Conservation (phyloP, 2,888 invertebrate genomes). For the Nomada fabriciana region DNA sequence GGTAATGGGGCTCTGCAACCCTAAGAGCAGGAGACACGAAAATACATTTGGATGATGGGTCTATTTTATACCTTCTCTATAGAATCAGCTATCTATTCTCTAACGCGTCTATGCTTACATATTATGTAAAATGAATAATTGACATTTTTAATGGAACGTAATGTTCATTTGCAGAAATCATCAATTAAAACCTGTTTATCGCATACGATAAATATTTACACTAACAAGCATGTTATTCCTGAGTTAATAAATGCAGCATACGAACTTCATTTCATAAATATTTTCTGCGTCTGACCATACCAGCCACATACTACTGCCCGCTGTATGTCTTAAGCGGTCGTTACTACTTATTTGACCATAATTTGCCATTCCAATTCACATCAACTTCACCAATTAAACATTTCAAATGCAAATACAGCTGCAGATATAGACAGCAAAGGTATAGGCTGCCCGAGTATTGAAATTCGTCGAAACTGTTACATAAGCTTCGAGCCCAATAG, state of each 20-base stretch:
- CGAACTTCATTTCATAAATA: neutral
- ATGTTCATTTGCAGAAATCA: neutral
- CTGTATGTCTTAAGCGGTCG: neutral
- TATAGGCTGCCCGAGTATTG: neutral
- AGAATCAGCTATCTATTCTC: too few species aligned
- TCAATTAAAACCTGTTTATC: neutral
- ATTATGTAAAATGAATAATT: slow-evolving; percentile 7
- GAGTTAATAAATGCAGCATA: neutral
- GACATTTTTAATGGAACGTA: slow-evolving; percentile 2
- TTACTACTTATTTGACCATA: slow-evolving; percentile 10
- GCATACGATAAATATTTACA: neutral
- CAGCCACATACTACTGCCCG: slow-evolving; percentile 10
- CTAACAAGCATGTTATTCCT: neutral
- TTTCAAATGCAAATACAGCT: slow-evolving; percentile 1
- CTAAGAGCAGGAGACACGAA: too few species aligned
- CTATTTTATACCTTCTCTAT: too few species aligned
- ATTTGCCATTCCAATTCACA: neutral
- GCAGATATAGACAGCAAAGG: neutral
- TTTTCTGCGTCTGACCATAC: slow-evolving; percentile 19
- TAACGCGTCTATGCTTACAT: neutral
- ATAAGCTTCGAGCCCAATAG: slow-evolving; percentile 30
- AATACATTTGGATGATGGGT: too few species aligned
- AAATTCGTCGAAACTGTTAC: slow-evolving; percentile 32
- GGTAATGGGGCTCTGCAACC: too few species aligned
- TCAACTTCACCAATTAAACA: neutral